Evolutionary conservation across 2,888 invertebrate genomes (phyloP).

Genomic region (Mallateleia sp.): DNA sequence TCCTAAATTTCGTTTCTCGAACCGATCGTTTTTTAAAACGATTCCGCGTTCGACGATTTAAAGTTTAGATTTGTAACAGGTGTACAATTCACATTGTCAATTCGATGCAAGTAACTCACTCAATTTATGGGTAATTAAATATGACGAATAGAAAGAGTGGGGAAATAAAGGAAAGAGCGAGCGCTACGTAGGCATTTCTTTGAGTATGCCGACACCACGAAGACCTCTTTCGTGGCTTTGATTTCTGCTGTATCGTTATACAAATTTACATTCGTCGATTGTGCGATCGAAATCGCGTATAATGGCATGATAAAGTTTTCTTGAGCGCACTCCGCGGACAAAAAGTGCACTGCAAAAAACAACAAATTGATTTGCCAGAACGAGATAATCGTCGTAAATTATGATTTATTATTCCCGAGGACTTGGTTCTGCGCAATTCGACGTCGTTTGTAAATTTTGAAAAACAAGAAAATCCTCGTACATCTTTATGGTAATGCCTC

Average conservation of each 20-base stretch:
- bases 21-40: neutral
- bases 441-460: neutral
- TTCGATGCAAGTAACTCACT: slow-evolving; percentile 57
- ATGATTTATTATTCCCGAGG: slow-evolving; percentile 45
- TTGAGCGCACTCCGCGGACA: slow-evolving; percentile 24
- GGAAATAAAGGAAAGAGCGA: slow-evolving; percentile 59
- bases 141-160: slow-evolving; percentile 78
- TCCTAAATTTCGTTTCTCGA: slow-evolving; percentile 36
- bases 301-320: slow-evolving; percentile 54
- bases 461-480: neutral
- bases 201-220: slow-evolving; percentile 77
- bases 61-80: slow-evolving; percentile 41
- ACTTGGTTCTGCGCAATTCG: slow-evolving; percentile 23
- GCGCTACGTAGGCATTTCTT: slow-evolving; percentile 69
- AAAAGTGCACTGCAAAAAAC: slow-evolving; percentile 53
- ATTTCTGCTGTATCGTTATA: slow-evolving; percentile 56
- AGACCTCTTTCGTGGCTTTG: slow-evolving; percentile 34
- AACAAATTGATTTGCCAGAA: slow-evolving; percentile 68
- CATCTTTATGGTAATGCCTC: neutral
- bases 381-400: slow-evolving; percentile 63
- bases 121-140: slow-evolving; percentile 84
- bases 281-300: slow-evolving; percentile 62
- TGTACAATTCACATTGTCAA: slow-evolving; percentile 66
- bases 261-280: slow-evolving; percentile 68
- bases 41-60: slow-evolving; percentile 7